A percentile compares a stretch with the other conserved stretches of the same genome.
phyloP scores from a whole-genome alignment of 2,113 vertebrate species.

The Podiceps cristatus region DNA sequence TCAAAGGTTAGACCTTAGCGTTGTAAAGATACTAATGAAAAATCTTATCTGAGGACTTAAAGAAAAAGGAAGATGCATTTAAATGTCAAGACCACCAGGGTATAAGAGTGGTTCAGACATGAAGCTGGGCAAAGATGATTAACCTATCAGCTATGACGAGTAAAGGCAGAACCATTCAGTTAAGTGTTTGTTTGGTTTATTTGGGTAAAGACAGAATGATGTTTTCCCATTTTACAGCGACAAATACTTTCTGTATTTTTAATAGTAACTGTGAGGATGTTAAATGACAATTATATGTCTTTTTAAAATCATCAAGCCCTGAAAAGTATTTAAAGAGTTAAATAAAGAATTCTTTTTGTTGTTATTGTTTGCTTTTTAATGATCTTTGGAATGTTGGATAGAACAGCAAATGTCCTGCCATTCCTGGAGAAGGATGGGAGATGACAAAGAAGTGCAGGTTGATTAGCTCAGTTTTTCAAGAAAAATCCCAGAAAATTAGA shows the following conservation, averaged over 20 bases:
- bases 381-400: neutral
- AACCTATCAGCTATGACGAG: neutral
- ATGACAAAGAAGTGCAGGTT: neutral
- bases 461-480: neutral
- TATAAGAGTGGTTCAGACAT: neutral
- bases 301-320: neutral
- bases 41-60: neutral
- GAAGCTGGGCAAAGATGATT: neutral
- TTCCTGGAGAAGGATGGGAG: neutral
- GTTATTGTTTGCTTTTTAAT: neutral
- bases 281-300: neutral
- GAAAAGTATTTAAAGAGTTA: neutral
- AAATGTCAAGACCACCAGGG: neutral
- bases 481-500: neutral
- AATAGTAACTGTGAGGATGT: neutral
- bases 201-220: neutral
- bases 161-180: neutral
- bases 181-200: neutral
- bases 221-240: neutral
- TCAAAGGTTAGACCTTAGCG: neutral
- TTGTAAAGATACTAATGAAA: slow-evolving; percentile 12
- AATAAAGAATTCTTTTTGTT: neutral
- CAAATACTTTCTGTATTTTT: neutral
- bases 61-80: neutral
- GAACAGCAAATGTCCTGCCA: neutral